Evolutionary conservation across 2,888 invertebrate species (phyloP).

Genomic region (Philereme vetulata): DNA sequence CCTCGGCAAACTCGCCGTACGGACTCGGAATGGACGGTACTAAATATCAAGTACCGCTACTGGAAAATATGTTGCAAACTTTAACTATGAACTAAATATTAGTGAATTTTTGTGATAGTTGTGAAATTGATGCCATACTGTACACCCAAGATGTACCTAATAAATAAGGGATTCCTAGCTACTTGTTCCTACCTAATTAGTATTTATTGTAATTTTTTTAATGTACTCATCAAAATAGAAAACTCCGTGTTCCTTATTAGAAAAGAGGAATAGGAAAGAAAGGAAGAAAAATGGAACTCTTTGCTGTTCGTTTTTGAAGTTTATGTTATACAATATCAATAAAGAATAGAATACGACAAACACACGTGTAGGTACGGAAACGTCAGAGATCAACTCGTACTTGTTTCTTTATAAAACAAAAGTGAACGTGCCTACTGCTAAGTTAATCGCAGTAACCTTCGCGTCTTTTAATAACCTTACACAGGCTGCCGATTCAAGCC

Average conservation of each 20-base stretch:
- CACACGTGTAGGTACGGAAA: no score
- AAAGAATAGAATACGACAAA: no score
- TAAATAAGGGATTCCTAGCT: neutral
- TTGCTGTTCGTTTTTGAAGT: no score
- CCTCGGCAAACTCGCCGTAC: slow-evolving; percentile 63
- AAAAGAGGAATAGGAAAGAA: no score
- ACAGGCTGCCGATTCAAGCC: neutral
- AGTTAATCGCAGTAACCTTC: slow-evolving; percentile 28
- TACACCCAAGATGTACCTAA: slow-evolving; percentile 3
- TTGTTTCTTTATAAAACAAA: slow-evolving; percentile 29
- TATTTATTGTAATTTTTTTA: slow-evolving; percentile 2
- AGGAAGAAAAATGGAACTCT: no score
- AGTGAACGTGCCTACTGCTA: slow-evolving; percentile 29
- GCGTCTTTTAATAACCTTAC: slow-evolving; percentile 10
- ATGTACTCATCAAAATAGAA: slow-evolving; percentile 9
- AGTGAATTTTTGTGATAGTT: slow-evolving; percentile 15
- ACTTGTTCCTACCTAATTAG: neutral
- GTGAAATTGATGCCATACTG: slow-evolving; percentile 47
- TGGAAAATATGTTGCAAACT: slow-evolving; percentile 55
- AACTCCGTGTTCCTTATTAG: slow-evolving; percentile 3
- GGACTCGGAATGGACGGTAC: slow-evolving; percentile 74
- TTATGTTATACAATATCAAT: no score
- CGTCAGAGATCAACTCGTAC: neutral
- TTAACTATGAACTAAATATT: slow-evolving; percentile 43
- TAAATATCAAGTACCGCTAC: slow-evolving; percentile 45